Percentiles rank a stretch among this genome's conserved stretches.
Evolutionary conservation across 2,113 vertebrate species (phyloP).

Genomic region (Rhinoderma darwinii): DNA sequence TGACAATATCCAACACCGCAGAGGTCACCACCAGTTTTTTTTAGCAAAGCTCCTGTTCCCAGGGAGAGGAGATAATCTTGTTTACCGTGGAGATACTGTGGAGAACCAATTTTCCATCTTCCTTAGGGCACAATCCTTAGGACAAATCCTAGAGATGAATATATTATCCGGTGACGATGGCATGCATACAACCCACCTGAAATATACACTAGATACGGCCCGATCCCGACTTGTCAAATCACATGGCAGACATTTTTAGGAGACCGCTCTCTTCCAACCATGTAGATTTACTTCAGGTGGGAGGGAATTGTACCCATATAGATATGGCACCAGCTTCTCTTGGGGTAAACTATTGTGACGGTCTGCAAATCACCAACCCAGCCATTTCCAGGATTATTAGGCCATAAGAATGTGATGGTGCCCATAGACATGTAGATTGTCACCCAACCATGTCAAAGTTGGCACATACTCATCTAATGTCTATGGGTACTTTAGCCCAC

Average conservation of each 20-base stretch:
- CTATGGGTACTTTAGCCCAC: too few relatives aligned
- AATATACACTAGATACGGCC: too few relatives aligned
- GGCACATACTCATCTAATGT: too few relatives aligned
- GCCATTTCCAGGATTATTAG: not conserved
- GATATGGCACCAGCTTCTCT: not conserved
- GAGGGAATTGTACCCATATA: too few relatives aligned
- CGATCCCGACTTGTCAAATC: too few relatives aligned
- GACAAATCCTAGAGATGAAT: not conserved
- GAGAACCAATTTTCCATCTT: not conserved
- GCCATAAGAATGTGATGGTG: not conserved
- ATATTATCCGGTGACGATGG: not conserved
- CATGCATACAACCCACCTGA: too few relatives aligned
- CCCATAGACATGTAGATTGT: too few relatives aligned
- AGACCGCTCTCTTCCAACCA: too few relatives aligned
- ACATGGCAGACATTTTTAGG: too few relatives aligned
- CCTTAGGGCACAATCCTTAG: not conserved
- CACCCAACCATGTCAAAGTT: too few relatives aligned
- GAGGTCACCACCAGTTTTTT: not conserved
- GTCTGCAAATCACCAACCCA: too few relatives aligned
- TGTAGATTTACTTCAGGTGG: too few relatives aligned
- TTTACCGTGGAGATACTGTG: not conserved
- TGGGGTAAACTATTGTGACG: not conserved
- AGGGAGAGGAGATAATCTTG: slow-evolving; percentile 8
- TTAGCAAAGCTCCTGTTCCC: not conserved
- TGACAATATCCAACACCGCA: not conserved